Base-by-base conservation (phyloP, 2,888 invertebrate genomes). In the Drosophila algonquin region DNA sequence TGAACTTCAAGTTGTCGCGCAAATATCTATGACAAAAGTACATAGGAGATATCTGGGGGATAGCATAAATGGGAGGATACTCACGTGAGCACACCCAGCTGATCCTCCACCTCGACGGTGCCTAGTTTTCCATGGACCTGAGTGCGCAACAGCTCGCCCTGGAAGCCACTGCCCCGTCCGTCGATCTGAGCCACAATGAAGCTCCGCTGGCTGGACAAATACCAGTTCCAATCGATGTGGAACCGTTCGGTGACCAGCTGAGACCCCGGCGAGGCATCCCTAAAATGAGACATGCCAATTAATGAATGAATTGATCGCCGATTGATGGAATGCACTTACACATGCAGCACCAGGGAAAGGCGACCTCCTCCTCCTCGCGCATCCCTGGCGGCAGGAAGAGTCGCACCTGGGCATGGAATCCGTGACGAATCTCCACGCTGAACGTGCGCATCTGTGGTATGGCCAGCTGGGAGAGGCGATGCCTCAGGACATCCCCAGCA, bases 161-260 rank as follows among this genome's bases (percentile, higher is more conserved):
- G 95, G 79, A 94, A 96, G 0, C 96, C 97, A 2, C 97, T 95
- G 7, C 98, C 98, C 44, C 98, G 93, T 0, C 96, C 98, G 92
- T 98, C 98, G 59, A 98, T 96, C 91, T 96, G 95, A 0, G 97
- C 98, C 35, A 97, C 96, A 74, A 98, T 96, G 90, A 97, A 96
- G 90, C 96, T 96, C 76, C 96, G 94, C 16, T 95, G 95, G 57
- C 96, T 96, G 3, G 96, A 95, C 60, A 98, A 93, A 92, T 97
- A 98, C 93, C 97, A 96, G 58, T 96, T 95, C 96, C 97, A 98
- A 67, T 95, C 95, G 0, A 97, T 93, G 46, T 94, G 93, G 94
- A 96, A 98, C 75, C 94, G 94, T 85, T 97, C 95, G 4, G 96
- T 96, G 10, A 98, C 98, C 80, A 95, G 92, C 92, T 98, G 98